These are phyloP conservation scores for Eucriotettix oculatus DNA, from an alignment of 2,888 invertebrate genomes.

Conservation along the genomic window DNA sequence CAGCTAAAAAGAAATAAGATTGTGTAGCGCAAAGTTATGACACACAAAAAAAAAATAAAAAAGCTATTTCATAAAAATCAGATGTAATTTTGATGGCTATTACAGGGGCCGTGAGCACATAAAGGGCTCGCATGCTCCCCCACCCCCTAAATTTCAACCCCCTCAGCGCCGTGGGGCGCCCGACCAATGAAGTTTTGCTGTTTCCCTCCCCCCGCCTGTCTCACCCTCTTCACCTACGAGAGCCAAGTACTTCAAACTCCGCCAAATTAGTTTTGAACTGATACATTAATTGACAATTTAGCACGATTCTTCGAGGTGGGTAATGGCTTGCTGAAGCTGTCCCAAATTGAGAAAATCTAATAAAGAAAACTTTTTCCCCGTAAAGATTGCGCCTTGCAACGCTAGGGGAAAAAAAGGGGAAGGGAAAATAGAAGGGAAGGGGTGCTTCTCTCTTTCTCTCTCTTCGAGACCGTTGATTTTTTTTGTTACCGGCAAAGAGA, in stretches of 20 bases:
- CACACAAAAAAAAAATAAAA: background rate
- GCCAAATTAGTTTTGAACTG: constrained; percentile 18
- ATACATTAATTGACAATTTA: constrained; percentile 20
- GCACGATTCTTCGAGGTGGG: constrained; percentile 13
- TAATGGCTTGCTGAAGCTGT: constrained; percentile 12
- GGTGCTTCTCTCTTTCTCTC: too few species aligned
- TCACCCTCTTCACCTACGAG: too few species aligned
- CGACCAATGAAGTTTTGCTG: background rate
- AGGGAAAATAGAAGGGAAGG: too few species aligned
- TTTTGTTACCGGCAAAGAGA: constrained; percentile 1
- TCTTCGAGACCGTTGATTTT: background rate
- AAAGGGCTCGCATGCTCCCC: background rate
- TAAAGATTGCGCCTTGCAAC: constrained; percentile 9
- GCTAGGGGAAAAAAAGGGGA: background rate
- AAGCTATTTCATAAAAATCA: constrained; percentile 1
- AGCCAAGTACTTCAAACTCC: constrained; percentile 10
- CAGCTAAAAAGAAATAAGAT: too few species aligned
- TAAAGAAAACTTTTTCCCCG: constrained; percentile 11
- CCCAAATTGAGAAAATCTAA: constrained; percentile 16
- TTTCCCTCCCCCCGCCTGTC: background rate
- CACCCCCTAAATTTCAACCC: too few species aligned
- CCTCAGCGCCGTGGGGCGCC: background rate
- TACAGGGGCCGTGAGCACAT: constrained; percentile 3
- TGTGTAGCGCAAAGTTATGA: too few species aligned
- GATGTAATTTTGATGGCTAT: constrained; percentile 5